These are phyloP conservation scores for Cyprinodon diabolis DNA, from an alignment of 2,797 vertebrate species.

Conservation along the genomic window DNA sequence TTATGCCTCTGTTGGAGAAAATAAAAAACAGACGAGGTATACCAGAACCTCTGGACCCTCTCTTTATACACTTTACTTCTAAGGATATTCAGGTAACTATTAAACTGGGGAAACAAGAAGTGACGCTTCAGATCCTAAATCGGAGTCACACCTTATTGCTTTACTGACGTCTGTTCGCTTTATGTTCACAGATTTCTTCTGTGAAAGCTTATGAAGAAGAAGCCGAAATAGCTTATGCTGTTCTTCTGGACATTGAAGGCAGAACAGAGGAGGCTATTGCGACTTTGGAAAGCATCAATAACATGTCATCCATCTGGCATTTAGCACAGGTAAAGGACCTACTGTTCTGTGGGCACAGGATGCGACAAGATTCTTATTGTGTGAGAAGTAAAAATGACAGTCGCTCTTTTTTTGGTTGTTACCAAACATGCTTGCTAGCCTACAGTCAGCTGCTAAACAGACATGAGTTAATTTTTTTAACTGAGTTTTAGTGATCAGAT, in stretches of 20 bases:
- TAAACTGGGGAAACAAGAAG: not conserved
- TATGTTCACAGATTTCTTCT: conserved; percentile 78
- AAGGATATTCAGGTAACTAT: conserved; percentile 90
- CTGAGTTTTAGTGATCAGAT: too few species aligned
- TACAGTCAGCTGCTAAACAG: too few species aligned
- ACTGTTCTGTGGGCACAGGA: too few species aligned
- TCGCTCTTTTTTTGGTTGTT: too few species aligned
- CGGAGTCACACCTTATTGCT: not conserved
- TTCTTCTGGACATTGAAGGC: conserved; percentile 91
- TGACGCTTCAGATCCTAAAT: not conserved
- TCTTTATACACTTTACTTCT: conserved; percentile 93
- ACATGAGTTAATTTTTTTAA: too few species aligned
- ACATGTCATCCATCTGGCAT: conserved; percentile 90
- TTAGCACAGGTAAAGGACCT: conserved; percentile 86
- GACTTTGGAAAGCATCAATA: conserved; percentile 90
- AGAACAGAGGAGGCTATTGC: conserved; percentile 90
- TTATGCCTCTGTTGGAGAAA: conserved; percentile 87
- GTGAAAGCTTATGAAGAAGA: conserved; percentile 88
- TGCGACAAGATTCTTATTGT: too few species aligned
- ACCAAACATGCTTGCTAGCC: too few species aligned
- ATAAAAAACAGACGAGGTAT: conserved; percentile 88
- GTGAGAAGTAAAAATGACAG: too few species aligned
- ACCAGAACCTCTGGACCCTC: conserved; percentile 91
- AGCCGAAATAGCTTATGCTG: conserved; percentile 85
- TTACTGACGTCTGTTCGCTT: not conserved